Evolutionary conservation across 2,888 invertebrate genomes (phyloP), one percentile per base, ranked within the genome.

Genomic region (Venustoraphidia nigricollis): DNA sequence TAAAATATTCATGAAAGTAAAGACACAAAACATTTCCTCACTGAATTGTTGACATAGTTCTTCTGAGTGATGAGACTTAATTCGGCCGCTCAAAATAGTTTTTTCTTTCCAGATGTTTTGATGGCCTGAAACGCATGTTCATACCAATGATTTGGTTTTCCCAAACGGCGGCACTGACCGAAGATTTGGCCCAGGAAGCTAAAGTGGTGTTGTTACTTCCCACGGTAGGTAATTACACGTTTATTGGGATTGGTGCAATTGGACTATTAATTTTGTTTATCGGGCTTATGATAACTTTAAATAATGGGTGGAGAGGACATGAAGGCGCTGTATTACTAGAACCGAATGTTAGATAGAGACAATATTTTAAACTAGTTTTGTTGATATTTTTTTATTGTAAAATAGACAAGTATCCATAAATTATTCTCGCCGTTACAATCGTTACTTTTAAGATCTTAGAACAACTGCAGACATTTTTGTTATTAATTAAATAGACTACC

Each of bases 91-190:
- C 27, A 27, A 27, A 27, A 27, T 27, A 27, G 27, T 27, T 3
- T 27, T 27, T 27, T 9, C 10, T 17, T 66, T 70, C 17, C 58
- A 81, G 81, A n/a, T 63, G 77, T 45, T 74, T 77, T 53, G 62
- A 70, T 44, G 65, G 71, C 46, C 62, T 79, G 10, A 68, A 68
- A 11, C 66, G 76, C 48, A 73, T 75, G 40, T 69, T 77, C 60
- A 72, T 85, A 62, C 88, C 88, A 3, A 76, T 81, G 69, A 68
- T 88, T 59, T 86, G 85, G 83, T 88, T 89, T 66, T 70, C 73
- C 1, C 84, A 88, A 64, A 71, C 73, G 53, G 77, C 81, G 42
- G 60, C 64, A 43, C 62, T 80, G 9, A 75, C 77, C 39, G 64
- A 73, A 5, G 67, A 76, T 34, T 72, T 81, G 55, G 77, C 81